Evolutionary conservation across 1,140 invertebrate genomes (phyloP).

Genomic region (Cephus cinctus): DNA sequence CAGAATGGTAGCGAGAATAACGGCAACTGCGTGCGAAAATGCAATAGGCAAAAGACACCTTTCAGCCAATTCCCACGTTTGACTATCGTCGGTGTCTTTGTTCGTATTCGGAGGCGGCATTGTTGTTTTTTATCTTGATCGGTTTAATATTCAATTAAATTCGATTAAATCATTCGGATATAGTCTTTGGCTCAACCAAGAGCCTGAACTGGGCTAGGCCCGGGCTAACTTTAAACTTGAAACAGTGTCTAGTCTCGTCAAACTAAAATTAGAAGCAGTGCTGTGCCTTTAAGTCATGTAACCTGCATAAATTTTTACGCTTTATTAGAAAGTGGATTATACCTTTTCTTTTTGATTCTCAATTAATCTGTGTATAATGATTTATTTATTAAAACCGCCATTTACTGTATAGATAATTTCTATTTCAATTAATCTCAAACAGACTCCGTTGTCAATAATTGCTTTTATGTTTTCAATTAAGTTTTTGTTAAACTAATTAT

Average conservation of each 20-base stretch:
- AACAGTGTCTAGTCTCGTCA: slow-evolving; percentile 46
- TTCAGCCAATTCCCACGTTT: slow-evolving; percentile 75
- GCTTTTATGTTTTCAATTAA: too few species aligned
- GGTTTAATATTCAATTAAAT: neutral
- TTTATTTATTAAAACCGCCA: too few species aligned
- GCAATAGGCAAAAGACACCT: slow-evolving; percentile 73
- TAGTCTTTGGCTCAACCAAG: slow-evolving; percentile 32
- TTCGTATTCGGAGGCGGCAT: slow-evolving; percentile 36
- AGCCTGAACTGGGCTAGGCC: slow-evolving; percentile 45
- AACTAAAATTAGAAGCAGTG: slow-evolving; percentile 50
- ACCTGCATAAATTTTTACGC: slow-evolving; percentile 12
- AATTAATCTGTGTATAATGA: too few species aligned
- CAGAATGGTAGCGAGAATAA: slow-evolving; percentile 68
- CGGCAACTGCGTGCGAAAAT: slow-evolving; percentile 74
- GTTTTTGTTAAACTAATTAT: too few species aligned
- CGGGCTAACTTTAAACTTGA: slow-evolving; percentile 55
- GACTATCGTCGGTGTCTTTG: slow-evolving; percentile 48
- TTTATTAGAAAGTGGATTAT: too few species aligned
- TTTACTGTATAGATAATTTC: too few species aligned
- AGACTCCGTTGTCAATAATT: too few species aligned
- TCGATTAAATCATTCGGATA: slow-evolving; percentile 35
- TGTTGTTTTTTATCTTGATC: slow-evolving; percentile 12
- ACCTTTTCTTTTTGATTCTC: too few species aligned
- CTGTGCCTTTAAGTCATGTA: slow-evolving; percentile 38
- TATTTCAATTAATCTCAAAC: too few species aligned